Evolutionary conservation across 1,140 invertebrate species (phyloP).

Genomic region (Steinernema khuongi): DNA sequence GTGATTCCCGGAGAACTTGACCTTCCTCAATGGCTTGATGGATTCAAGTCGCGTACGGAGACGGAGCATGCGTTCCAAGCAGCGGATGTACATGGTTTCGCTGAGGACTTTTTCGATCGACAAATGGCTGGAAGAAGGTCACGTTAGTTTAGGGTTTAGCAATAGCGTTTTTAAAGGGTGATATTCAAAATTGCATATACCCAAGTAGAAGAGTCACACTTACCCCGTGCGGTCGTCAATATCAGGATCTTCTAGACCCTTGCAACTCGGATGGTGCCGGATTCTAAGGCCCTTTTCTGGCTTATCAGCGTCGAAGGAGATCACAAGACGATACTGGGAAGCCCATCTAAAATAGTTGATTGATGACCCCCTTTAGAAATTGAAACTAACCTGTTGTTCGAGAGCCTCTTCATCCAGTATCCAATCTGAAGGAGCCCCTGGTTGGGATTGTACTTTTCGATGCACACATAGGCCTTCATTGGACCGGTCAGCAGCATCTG

Average conservation of each 20-base stretch:
- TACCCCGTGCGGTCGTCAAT: slow-evolving; percentile 44
- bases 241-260: slow-evolving; percentile 71
- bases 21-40: slow-evolving; percentile 65
- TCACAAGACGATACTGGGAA: slow-evolving; percentile 76
- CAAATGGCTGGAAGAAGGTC: slow-evolving; percentile 71
- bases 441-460: slow-evolving; percentile 62
- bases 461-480: slow-evolving; percentile 78
- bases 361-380: slow-evolving; percentile 27
- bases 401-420: slow-evolving; percentile 30
- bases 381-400: slow-evolving; percentile 8
- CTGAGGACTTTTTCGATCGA: slow-evolving; percentile 91
- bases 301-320: slow-evolving; percentile 9
- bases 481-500: slow-evolving; percentile 71
- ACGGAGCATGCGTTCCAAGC: slow-evolving; percentile 73
- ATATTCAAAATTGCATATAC: no score
- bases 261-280: slow-evolving; percentile 60
- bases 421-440: slow-evolving; percentile 30
- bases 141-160: no score
- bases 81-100: slow-evolving; percentile 90
- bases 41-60: slow-evolving; percentile 73
- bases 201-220: no score
- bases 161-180: slow-evolving; percentile 19
- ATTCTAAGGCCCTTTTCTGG: slow-evolving; percentile 8
- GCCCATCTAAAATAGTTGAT: slow-evolving; percentile 62
- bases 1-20: not conserved